These are phyloP conservation scores for Heliconius erato DNA, from an alignment of 2,888 invertebrate species.

Conservation along the genomic window DNA sequence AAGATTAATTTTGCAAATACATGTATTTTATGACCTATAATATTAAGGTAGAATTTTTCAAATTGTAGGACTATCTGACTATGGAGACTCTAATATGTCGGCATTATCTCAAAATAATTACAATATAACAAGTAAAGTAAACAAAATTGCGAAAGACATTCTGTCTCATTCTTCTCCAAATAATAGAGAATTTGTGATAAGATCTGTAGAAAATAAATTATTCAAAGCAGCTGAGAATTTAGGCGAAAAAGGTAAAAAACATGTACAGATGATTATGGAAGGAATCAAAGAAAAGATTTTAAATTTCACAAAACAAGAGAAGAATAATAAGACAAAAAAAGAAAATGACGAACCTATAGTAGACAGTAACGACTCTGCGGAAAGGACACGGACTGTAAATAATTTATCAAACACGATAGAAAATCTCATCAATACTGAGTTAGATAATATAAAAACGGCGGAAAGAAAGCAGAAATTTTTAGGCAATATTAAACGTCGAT, in stretches of 20 bases:
- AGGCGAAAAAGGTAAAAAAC: constrained; percentile 60
- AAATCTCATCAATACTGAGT: constrained; percentile 55
- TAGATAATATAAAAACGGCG: constrained; percentile 55
- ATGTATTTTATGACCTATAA: background rate
- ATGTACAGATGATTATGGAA: constrained; percentile 67
- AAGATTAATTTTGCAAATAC: background rate
- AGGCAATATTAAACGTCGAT: constrained; percentile 48
- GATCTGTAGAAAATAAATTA: constrained; percentile 61
- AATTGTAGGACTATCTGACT: background rate
- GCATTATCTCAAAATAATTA: constrained; percentile 25
- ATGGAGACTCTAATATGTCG: background rate
- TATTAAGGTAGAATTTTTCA: background rate
- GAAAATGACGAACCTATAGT: background rate
- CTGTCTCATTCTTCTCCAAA: constrained; percentile 37
- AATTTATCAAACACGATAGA: constrained; percentile 61
- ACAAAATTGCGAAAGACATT: constrained; percentile 45
- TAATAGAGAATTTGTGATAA: constrained; percentile 41
- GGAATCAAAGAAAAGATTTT: constrained; percentile 61
- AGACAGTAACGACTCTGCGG: constrained; percentile 24
- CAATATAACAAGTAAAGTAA: constrained; percentile 44
- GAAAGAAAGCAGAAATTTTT: constrained; percentile 49
- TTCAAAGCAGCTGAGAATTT: constrained; percentile 58
- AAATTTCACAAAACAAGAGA: constrained; percentile 32
- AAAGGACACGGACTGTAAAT: constrained; percentile 43
- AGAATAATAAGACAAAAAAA: background rate